Conservation (phyloP, 2,888 invertebrate genomes). For the Amiota minor region DNA sequence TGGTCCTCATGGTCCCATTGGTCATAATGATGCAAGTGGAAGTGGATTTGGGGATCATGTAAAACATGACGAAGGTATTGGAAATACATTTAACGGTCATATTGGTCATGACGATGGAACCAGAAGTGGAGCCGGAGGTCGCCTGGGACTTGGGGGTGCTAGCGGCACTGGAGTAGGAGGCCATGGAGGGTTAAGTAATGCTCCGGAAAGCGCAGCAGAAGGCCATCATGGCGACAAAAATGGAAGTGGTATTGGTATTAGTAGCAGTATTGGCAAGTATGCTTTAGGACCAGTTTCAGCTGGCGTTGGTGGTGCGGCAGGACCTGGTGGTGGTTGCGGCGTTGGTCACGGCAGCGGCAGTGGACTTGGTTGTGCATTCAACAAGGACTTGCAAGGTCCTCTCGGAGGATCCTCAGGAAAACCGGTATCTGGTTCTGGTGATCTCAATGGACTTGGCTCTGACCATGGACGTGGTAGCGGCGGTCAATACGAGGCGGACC, state of each 20-base stretch:
- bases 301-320: conserved; percentile 29
- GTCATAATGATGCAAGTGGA: not conserved
- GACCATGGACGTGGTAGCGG: conserved; percentile 66
- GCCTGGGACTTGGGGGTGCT: not conserved
- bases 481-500: conserved; percentile 35
- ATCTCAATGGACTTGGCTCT: conserved; percentile 46
- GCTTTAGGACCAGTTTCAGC: not conserved
- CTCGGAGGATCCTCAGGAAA: conserved; percentile 65
- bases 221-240: not conserved
- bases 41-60: not conserved
- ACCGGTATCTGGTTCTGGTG: conserved; percentile 57
- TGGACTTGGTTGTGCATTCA: not conserved
- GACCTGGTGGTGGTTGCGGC: not conserved
- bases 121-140: not conserved
- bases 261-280: not conserved
- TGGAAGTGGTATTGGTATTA: not conserved
- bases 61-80: not conserved
- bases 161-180: not conserved
- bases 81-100: not conserved
- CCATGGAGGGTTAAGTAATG: not conserved
- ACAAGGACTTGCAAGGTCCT: not conserved
- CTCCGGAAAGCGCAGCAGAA: not conserved
- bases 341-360: not conserved
- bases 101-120: not conserved
- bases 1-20: not conserved